These are phyloP conservation scores for Andricus curvator DNA, from an alignment of 2,888 invertebrate species.

Conservation along the genomic window DNA sequence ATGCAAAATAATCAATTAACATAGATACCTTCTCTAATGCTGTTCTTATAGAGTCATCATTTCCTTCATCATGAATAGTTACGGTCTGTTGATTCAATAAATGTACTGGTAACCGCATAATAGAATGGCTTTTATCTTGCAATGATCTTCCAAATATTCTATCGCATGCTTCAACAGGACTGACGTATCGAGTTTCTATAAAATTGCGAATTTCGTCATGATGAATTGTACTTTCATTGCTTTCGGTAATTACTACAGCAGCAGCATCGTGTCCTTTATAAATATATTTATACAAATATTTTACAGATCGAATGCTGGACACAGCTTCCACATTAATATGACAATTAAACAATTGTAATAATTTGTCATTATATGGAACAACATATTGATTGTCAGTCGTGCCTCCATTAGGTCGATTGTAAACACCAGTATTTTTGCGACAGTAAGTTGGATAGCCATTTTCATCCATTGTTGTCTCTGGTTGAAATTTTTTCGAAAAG, in stretches of 20 bases:
- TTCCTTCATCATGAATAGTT: too few relatives aligned
- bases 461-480: conserved; percentile 56
- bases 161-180: conserved; percentile 51
- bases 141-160: conserved; percentile 44
- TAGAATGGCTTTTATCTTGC: conserved; percentile 24
- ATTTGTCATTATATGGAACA: conserved; percentile 63
- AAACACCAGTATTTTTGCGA: conserved; percentile 55
- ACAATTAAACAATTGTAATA: conserved; percentile 58
- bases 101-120: too few relatives aligned
- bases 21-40: too few relatives aligned
- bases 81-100: neutral
- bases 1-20: too few relatives aligned
- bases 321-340: conserved; percentile 68
- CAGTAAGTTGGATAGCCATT: conserved; percentile 64
- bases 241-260: conserved; percentile 33
- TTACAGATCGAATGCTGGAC: conserved; percentile 60
- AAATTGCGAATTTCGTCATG: conserved; percentile 44
- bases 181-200: conserved; percentile 45
- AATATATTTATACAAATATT: conserved; percentile 66
- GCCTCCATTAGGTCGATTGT: conserved; percentile 50
- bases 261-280: conserved; percentile 62
- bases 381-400: conserved; percentile 68
- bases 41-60: too few relatives aligned
- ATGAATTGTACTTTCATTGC: conserved; percentile 12
- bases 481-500: conserved; percentile 62